Percentiles rank a stretch among this genome's conserved stretches.
phyloP scores from a whole-genome alignment of 2,888 invertebrate genomes.

The Gonocerus acuteangulatus region DNA sequence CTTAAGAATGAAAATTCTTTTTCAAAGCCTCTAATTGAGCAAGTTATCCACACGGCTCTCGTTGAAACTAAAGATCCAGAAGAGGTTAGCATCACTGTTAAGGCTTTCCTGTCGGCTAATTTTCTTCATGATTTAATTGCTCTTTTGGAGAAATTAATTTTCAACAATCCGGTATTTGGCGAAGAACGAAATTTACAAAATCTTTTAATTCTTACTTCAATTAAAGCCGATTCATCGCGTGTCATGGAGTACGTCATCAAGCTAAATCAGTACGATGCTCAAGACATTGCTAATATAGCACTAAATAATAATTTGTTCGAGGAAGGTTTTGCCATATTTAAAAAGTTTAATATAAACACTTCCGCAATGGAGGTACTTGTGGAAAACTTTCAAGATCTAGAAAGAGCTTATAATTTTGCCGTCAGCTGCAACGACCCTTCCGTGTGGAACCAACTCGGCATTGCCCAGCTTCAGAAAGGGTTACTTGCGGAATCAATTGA shows the following conservation, averaged over 20 bases:
- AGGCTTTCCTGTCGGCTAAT: conserved; percentile 99
- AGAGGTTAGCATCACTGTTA: conserved; percentile 97
- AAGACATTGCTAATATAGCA: conserved; percentile 98
- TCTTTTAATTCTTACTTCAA: conserved; percentile 66
- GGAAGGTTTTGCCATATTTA: conserved; percentile 99
- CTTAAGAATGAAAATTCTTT: conserved; percentile 85
- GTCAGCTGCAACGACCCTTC: conserved; percentile 98
- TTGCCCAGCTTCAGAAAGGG: conserved; percentile 88
- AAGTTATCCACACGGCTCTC: conserved; percentile 88
- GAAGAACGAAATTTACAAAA: conserved; percentile 77
- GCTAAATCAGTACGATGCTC: conserved; percentile 98
- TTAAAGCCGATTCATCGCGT: conserved; percentile 94
- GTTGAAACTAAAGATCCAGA: conserved; percentile 99
- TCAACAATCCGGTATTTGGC: conserved; percentile 96
- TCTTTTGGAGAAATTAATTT: conserved; percentile 93
- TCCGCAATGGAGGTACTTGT: conserved; percentile 92
- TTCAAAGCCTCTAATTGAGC: conserved; percentile 90
- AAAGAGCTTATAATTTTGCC: conserved; percentile 98
- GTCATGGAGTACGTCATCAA: conserved; percentile 99
- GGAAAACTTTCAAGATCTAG: conserved; percentile 93
- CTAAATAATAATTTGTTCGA: conserved; percentile 96
- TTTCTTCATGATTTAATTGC: conserved; percentile 98
- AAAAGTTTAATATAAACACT: conserved; percentile 99
- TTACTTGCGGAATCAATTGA: conserved; percentile 98
- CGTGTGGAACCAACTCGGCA: conserved; percentile 95